phyloP scores from a whole-genome alignment of 1,140 invertebrate genomes.

The Cyclargus thomasi region DNA sequence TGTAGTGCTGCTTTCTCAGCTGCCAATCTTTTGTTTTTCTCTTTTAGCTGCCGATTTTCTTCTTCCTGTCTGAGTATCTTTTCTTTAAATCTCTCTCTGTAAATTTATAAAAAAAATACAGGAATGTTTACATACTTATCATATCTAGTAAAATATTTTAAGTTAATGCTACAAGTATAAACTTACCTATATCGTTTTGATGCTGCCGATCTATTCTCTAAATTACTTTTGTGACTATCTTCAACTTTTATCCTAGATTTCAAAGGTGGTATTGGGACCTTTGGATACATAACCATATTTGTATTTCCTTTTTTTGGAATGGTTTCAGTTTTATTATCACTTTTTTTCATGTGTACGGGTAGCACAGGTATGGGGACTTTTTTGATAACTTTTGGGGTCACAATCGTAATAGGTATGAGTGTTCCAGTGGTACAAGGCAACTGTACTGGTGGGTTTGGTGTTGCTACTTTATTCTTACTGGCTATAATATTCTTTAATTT shows the following conservation, averaged over 20 bases:
- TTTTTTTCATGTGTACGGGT: constrained; percentile 27
- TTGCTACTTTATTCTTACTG: constrained; percentile 30
- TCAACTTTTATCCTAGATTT: constrained; percentile 11
- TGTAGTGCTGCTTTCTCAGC: constrained; percentile 42
- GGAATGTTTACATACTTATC: too few relatives aligned
- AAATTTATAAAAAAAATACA: constrained; percentile 6
- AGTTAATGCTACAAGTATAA: background rate
- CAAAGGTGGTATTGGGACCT: constrained; percentile 19
- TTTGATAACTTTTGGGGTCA: constrained; percentile 29
- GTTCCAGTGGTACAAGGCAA: constrained; percentile 44
- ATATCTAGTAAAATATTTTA: background rate
- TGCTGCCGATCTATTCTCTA: constrained; percentile 33
- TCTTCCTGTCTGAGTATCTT: constrained; percentile 40
- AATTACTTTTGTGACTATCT: constrained; percentile 17
- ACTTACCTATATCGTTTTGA: constrained; percentile 56
- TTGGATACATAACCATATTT: background rate
- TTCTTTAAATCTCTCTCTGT: constrained; percentile 49
- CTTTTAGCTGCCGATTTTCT: constrained; percentile 46
- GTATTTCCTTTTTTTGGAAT: background rate
- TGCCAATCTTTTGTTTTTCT: constrained; percentile 39
- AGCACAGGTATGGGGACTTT: constrained; percentile 44
- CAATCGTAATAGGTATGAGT: constrained; percentile 50
- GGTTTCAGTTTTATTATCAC: background rate
- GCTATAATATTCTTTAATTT: constrained; percentile 44
- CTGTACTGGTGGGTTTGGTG: constrained; percentile 23